These are phyloP conservation scores for Hystrix cristata DNA, from an alignment of 2,113 vertebrate species.

Conservation along the genomic window DNA sequence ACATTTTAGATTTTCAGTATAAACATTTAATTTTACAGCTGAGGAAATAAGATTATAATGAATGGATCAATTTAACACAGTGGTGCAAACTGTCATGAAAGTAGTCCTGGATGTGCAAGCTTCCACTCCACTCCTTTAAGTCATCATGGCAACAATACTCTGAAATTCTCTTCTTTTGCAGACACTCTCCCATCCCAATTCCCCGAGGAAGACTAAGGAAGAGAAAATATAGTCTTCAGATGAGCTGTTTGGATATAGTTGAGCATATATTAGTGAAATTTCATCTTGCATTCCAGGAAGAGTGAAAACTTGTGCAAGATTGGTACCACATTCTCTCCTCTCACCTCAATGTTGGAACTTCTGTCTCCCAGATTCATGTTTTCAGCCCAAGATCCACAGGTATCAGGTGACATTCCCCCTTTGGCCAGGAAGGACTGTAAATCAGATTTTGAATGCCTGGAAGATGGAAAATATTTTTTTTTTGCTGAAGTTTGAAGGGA, in stretches of 20 bases:
- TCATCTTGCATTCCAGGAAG: neutral
- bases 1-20: neutral
- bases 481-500: neutral
- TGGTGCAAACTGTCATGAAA: neutral
- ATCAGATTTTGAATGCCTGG: neutral
- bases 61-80: neutral
- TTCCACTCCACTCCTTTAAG: neutral
- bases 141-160: neutral
- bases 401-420: rapidly evolving
- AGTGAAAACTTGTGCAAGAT: neutral
- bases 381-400: neutral
- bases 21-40: neutral
- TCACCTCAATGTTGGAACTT: neutral
- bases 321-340: neutral
- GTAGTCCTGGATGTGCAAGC: neutral
- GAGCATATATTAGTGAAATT: neutral
- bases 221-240: neutral
- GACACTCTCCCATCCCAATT: neutral
- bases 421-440: neutral
- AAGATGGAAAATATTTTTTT: neutral
- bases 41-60: neutral
- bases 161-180: neutral
- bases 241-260: neutral
- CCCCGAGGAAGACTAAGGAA: neutral
- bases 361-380: neutral